Evolutionary conservation across 2,888 invertebrate genomes (phyloP), one percentile per base, ranked within the genome.

Genomic region (Amiota mariae): DNA sequence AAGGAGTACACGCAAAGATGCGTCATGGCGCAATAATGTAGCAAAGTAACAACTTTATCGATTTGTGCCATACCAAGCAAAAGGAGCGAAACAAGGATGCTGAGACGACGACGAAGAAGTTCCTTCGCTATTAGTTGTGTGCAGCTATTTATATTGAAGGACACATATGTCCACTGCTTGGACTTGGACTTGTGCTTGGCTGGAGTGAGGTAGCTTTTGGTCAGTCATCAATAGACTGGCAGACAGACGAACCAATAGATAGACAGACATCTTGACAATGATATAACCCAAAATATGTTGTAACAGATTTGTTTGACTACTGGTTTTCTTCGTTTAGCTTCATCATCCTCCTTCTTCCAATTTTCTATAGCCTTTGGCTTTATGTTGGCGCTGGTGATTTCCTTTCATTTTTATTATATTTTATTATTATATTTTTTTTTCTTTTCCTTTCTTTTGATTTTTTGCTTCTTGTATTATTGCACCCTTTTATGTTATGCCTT

Each of bases 101-200:
- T 36, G 36, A 36, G 36, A 36, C 46, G 63, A 24, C 36, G 63
- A 36, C n/a, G 13, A 63, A 8, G 24, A 63, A 8, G 54, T 12
- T n/a, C 81, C 78, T 84, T 85, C 82, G 85, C 83, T 83, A 85
- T 85, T 83, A 85, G 83, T 79, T 51, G 15, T 82, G 77, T 83
- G 76, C 78, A 76, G 78, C 75, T 77, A 78, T 72, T 75, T 67
- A 36, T 36, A 67, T 67, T 67, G 67, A 24, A 51, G 48, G 36
- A 13, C 18, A 49, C 49, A 67, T 48, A 49, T 67, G 67, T 67
- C 8, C 11, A 12, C n/a, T 64, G 66, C 18, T 11, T 18, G 1
- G 18, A 6, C 13, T n/a, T 12, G 12, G 2, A 12, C 13, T 51
- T 51, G 54, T 8, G 54, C 66, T 49, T 2, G 36, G 36, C 8